Conservation (phyloP, 2,888 invertebrate genomes). For the Periphyllus acericola region DNA sequence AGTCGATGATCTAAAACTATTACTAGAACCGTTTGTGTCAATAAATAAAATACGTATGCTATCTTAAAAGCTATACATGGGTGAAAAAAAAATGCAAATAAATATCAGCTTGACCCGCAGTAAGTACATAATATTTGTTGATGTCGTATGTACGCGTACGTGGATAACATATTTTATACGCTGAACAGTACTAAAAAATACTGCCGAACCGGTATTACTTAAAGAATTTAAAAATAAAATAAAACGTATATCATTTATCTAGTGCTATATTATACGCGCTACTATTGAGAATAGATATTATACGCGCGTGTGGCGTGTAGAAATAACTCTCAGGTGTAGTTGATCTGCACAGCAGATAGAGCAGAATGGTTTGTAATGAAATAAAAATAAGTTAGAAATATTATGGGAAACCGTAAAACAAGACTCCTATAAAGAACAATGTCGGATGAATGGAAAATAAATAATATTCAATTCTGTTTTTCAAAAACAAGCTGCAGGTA, state of each 20-base stretch:
- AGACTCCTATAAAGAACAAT: constrained; percentile 55
- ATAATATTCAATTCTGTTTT: constrained; percentile 54
- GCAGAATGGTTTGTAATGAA: constrained; percentile 38
- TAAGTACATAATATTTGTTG: neutral
- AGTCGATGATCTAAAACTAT: too few species aligned
- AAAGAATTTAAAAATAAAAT: neutral
- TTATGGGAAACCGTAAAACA: constrained; percentile 46
- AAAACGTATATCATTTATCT: neutral
- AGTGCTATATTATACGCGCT: neutral
- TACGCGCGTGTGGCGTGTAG: neutral
- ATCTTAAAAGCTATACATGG: neutral
- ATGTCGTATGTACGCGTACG: neutral
- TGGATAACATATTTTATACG: neutral
- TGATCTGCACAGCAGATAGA: constrained; percentile 40
- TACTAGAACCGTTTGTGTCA: neutral
- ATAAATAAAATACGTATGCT: neutral
- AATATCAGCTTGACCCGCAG: neutral
- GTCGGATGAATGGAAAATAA: constrained; percentile 52
- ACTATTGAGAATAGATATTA: constrained; percentile 12
- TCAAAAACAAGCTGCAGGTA: constrained; percentile 29
- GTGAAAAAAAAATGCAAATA: neutral
- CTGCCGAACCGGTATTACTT: constrained; percentile 11
- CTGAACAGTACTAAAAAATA: neutral
- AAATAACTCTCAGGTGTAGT: constrained; percentile 13
- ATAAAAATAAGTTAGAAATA: constrained; percentile 53